A percentile compares a stretch with the other conserved stretches of the same genome.
Conservation (phyloP, 2,888 invertebrate species). For the Torymus auratus region DNA sequence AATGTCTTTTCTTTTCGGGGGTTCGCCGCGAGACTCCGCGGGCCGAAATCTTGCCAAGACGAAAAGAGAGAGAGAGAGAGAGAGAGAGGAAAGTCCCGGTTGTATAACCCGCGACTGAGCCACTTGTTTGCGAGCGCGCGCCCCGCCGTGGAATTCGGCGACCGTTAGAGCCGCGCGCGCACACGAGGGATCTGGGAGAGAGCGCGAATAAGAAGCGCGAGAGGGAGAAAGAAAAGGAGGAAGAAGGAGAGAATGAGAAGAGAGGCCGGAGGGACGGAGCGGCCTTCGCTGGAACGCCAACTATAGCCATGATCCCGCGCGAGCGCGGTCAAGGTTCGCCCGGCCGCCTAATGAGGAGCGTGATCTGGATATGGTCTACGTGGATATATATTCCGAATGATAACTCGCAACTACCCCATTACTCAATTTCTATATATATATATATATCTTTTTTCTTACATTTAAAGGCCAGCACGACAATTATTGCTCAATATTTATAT, state of each 20-base stretch:
- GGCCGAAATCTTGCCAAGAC: too few relatives aligned
- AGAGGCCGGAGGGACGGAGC: slow-evolving; percentile 25
- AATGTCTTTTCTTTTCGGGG: neutral
- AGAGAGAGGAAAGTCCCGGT: neutral
- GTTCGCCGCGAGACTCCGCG: neutral
- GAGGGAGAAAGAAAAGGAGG: too few relatives aligned
- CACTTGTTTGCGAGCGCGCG: slow-evolving; percentile 57
- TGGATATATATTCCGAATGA: too few relatives aligned
- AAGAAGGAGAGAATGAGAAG: neutral
- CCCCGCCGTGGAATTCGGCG: slow-evolving; percentile 59
- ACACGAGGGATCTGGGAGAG: neutral
- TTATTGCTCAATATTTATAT: too few relatives aligned
- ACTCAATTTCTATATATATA: too few relatives aligned
- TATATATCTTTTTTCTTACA: too few relatives aligned
- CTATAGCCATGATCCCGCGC: neutral
- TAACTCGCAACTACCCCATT: too few relatives aligned
- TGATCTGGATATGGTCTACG: slow-evolving; percentile 27
- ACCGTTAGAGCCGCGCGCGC: slow-evolving; percentile 56
- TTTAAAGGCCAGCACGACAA: too few relatives aligned
- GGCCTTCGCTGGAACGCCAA: slow-evolving; percentile 35
- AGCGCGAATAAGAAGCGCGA: too few relatives aligned
- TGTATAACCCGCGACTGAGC: neutral
- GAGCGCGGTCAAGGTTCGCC: slow-evolving; percentile 27
- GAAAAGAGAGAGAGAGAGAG: too few relatives aligned
- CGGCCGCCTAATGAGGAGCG: neutral